Evolutionary conservation across 2,113 vertebrate genomes (phyloP), one percentile per base, ranked within the genome.

Genomic region (Esox niger): DNA sequence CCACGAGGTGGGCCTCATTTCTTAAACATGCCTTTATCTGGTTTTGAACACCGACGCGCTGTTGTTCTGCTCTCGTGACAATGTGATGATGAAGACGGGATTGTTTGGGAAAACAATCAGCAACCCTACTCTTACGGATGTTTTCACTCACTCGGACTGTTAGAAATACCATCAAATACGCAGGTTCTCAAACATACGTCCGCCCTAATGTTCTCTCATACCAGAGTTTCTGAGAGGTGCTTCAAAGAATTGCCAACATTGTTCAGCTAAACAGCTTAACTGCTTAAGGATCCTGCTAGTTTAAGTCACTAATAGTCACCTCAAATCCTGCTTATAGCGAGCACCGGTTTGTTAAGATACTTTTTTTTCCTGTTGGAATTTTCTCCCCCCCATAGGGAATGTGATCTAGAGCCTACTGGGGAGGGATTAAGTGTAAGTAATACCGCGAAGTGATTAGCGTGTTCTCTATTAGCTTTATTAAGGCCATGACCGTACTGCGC

Each of bases 1-100:
- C 86, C 92, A 95, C 47, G 91, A 95, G 87, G 94, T 96, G 76
- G 60, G 70, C 25, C 20, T 5, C 27, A 13, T n/a, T n/a, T n/a
- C n/a, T 3, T 23, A 47, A 27, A 27, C 15, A 33, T 29, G 61
- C 11, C n/a, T 26, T 25, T 6, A 46, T 15, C 15, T 60, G 4
- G 59, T 58, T 10, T 27, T 58, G 4, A 29, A 26, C 38, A 10
- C 1, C 17, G 38, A 15, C 3, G 38, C 17, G 38, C 13, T 43
- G 11, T 43, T 43, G 2, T 4, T 43, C 35, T 13, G 35, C 35
- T 38, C 35, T 38, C 35, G 15, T 43, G 38, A 43, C 11, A 4
- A 15, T 17, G 38, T 15, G 5, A 17, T 43, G 38, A 43, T 17
- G 17, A 43, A 43, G 35, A 38, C 35, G 15, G 35, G 11, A 43